Base-by-base conservation (phyloP, 2,113 vertebrate species). In the Bombycilla garrulus region DNA sequence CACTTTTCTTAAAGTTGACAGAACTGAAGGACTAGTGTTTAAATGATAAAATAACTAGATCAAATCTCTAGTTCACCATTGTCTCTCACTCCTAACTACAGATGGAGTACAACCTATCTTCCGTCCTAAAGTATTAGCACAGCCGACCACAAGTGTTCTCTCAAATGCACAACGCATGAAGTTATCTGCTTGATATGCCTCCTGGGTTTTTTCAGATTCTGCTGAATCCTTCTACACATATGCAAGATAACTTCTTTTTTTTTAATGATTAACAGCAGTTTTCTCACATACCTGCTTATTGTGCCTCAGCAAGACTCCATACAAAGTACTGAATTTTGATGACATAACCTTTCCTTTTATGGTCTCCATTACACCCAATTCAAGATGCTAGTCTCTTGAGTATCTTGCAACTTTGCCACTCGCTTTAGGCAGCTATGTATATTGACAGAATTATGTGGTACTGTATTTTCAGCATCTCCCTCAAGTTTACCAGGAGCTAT, bases 361-460 rank as follows among this genome's bases (percentile, higher is more conserved):
- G 0, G 2, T 29, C 50, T 53, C 25, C 45, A 35, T 24, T 66
- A 70, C 50, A 69, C 8, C 23, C 50, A 84, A 35, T 31, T 38
- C 18, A 88, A 77, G 36, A n/a, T 61, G 53, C 25, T 13, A 61
- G 19, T 25, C 44, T 71, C 40, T 9, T 12, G 5, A 66, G 7
- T 54, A 48, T 23, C 45, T 72, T 72, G 36, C 31, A 88, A 26
- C 17, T 73, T 67, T n/a, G 45, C 31, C 53, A 53, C 22, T 76
- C 1, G 0, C 28, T 92, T 71, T 11, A 83, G 65, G 50, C 31
- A 80, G 18, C 28, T 54, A 45, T 0, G 0, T 3, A 1, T 14
- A 53, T 13, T 42, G 40, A 33, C 0, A 72, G 14, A 91, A 83
- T n/a, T 48, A 47, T 11, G 38, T 44, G 35, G 33, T 76, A 26